Base-by-base conservation (phyloP, 2,888 invertebrate species). In the Ichneumoninae sp. region DNA sequence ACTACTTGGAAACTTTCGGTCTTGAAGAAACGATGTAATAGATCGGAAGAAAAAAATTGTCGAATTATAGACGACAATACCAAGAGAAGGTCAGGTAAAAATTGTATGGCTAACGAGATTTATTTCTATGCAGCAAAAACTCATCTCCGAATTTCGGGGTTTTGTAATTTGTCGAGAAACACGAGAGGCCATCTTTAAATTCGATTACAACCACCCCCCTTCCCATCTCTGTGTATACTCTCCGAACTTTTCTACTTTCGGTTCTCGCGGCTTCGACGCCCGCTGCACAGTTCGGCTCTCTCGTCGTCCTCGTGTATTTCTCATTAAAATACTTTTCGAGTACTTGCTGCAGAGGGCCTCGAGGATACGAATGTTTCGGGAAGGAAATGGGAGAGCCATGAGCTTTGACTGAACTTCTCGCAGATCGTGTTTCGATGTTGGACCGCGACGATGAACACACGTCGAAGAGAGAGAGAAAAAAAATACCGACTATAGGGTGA, bases 261-360 rank as follows among this genome's bases (percentile, higher is more conserved):
- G 57, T 52, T 52, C 50, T 57, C 60, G 70, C 22, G 40, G 47
- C 40, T 22, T 19, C 26, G 16, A 47, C 30, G 33, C 69, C 52
- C 26, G 19, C 65, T 68, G 66, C 44, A 83, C 83, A 81, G 77
- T 85, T 86, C 65, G 71, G 70, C 70, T 77, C 75, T 44, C 57
- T 70, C 77, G 81, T 74, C 82, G 8, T 50, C 47, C 78, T 86
- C 88, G 79, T 86, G 78, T 86, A 86, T 87, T 86, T 86, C 88
- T 87, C 89, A 88, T 88, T 88, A 88, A 88, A 86, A 87, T 87
- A 86, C 83, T 88, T 87, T 87, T 57, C 57, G 57, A 26, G 57
- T 57, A 57, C 57, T 57, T 47, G 22, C 57, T 10, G 3, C 57
- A 10, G 26, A 57, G 68, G 66, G 66, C 65, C 54, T 66, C 19